Conservation (phyloP, 2,797 vertebrate species). For the Falco naumanni region DNA sequence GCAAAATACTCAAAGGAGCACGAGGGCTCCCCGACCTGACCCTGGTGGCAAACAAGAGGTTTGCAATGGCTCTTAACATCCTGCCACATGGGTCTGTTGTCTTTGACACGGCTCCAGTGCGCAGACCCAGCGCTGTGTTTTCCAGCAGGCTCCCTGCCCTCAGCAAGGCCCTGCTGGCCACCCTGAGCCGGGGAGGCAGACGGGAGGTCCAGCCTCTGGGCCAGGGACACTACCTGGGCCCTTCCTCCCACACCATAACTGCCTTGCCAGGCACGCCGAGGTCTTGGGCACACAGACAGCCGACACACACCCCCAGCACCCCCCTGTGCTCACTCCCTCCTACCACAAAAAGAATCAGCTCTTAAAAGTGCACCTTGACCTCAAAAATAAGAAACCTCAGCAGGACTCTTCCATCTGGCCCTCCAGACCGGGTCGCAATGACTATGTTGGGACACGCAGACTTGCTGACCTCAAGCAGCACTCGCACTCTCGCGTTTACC, state of each 20-base stretch:
- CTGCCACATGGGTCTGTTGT: neutral
- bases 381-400: neutral
- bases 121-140: neutral
- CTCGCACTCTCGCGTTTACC: accelerated
- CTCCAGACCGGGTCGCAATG: accelerated
- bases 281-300: neutral
- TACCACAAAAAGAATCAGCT: neutral
- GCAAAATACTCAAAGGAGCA: neutral
- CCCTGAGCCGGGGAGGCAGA: neutral
- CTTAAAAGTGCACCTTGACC: neutral
- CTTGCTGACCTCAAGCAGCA: neutral
- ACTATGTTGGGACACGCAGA: neutral
- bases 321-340: accelerated
- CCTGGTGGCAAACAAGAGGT: neutral
- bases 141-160: neutral
- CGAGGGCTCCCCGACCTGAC: neutral
- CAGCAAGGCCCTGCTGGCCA: neutral
- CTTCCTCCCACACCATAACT: neutral
- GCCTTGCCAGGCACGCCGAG: neutral
- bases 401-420: neutral
- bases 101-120: neutral
- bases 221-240: neutral
- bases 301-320: accelerated
- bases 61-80: neutral
- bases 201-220: neutral